Evolutionary conservation across 2,113 vertebrate genomes (phyloP).

Genomic region (Trematomus loennbergii): DNA sequence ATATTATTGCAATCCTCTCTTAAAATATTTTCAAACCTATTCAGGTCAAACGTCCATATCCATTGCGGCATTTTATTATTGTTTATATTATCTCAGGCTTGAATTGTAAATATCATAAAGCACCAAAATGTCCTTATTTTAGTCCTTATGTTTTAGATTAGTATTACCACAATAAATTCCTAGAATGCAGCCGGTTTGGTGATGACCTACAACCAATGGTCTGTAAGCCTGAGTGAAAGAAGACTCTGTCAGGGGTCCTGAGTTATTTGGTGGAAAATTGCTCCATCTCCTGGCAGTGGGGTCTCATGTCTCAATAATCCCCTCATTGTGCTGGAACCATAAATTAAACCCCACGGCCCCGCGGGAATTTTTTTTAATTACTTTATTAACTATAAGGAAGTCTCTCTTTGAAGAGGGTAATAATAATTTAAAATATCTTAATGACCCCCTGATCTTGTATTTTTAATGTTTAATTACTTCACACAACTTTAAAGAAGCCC

Average conservation of each 20-base stretch:
- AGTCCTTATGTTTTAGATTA: not conserved
- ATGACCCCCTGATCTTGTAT: too few species aligned
- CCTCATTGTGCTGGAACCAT: not conserved
- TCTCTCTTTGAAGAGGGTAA: too few species aligned
- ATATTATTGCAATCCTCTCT: not conserved
- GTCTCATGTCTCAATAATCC: not conserved
- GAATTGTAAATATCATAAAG: not conserved
- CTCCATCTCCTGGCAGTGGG: slow-evolving; percentile 4
- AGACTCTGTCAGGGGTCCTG: not conserved
- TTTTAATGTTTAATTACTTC: too few species aligned
- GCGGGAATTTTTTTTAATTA: too few species aligned
- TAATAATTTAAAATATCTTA: too few species aligned
- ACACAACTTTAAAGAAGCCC: too few species aligned
- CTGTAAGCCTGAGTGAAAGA: not conserved
- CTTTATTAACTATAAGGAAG: too few species aligned
- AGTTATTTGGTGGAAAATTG: slow-evolving; percentile 3
- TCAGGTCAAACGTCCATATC: not conserved
- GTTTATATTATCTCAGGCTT: not conserved
- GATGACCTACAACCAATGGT: not conserved
- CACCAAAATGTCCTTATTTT: not conserved
- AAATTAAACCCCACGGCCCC: too few species aligned
- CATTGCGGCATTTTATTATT: not conserved
- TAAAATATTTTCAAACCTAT: not conserved
- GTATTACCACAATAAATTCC: not conserved
- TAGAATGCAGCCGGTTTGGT: too few species aligned